Evolutionary conservation across 1,140 invertebrate species (phyloP), one percentile per base, ranked within the genome.

Genomic region (Linepithema humile): DNA sequence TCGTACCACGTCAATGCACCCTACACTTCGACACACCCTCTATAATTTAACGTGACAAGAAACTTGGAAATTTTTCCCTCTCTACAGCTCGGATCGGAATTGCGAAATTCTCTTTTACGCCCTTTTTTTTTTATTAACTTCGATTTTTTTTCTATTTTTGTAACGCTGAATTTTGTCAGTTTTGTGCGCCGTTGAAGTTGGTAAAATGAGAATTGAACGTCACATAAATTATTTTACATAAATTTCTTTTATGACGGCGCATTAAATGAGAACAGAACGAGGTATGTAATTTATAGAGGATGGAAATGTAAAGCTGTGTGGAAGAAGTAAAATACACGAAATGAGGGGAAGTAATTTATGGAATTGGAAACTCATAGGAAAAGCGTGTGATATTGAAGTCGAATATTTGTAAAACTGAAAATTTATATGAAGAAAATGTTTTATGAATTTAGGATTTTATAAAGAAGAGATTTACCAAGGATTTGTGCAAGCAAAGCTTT

Each of bases 31-130:
- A 35, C 72, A 45, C 55, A 75, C 55, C 38, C 55, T 29, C 26
- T 32, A 20, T 17, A 45, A 75, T 48, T 75, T 57, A 60, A 43
- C 38, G 12, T 1, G 3, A 1, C 40, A 12, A 74, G 38, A 32
- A 64, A 29, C 29, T n/a, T 77, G 74, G 60, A 53, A 65, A 77
- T 65, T 77, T 15, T 32, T 77, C 15, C 3, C 20, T 48, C n/a
- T n/a, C n/a, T n/a, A n/a, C 3, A 12, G 6, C 55, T 59, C 26
- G 57, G 15, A 43, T 4, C 10, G 15, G 26, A 62, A 29, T 32
- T 1, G n/a, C 17, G 26, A 9, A 57, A 40, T 5, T 43, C 23
- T 65, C 59, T 60, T 20, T 12, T 10, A 17, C 17, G 29, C 26
- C 2, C 4, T 57, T n/a, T 26, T 32, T 73, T 38, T 9, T 70